phyloP scores from a whole-genome alignment of 2,888 invertebrate species.

The Tromatobia lineatoria region DNA sequence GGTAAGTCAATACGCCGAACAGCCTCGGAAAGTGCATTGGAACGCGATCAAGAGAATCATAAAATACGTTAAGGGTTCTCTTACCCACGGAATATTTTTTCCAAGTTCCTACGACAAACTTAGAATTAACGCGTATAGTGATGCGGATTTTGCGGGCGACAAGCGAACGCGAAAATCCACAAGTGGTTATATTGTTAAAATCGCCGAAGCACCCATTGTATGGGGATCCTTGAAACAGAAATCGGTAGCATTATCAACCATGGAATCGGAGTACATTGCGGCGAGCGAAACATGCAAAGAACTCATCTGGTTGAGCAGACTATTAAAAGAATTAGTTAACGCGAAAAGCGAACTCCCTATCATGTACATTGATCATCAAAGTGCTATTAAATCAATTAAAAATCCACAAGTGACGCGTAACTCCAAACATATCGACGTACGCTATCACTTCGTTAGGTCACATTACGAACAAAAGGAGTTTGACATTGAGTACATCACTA shows the following conservation, averaged over 20 bases:
- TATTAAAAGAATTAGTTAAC: slow-evolving; percentile 39
- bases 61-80: slow-evolving; percentile 64
- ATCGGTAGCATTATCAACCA: no score
- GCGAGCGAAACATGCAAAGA: slow-evolving; percentile 48
- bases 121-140: slow-evolving; percentile 50
- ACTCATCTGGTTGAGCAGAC: slow-evolving; percentile 57
- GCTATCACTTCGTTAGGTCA: not conserved
- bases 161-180: slow-evolving; percentile 65
- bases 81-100: slow-evolving; percentile 50
- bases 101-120: not conserved
- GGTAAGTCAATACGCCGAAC: slow-evolving; percentile 48
- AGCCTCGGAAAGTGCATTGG: no score
- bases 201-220: slow-evolving; percentile 51
- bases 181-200: slow-evolving; percentile 58
- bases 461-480: not conserved
- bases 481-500: not conserved
- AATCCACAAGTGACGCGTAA: not conserved
- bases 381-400: not conserved
- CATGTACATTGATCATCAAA: not conserved
- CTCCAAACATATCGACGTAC: not conserved
- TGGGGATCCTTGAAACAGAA: slow-evolving; percentile 68
- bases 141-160: slow-evolving; percentile 67
- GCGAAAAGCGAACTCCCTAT: not conserved
- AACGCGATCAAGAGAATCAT: slow-evolving; percentile 66
- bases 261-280: slow-evolving; percentile 66